Percentiles rank a stretch among this genome's conserved stretches.
These are phyloP conservation scores for Diplodus puntazzo DNA, from an alignment of 2,797 vertebrate species.

Conservation along the genomic window DNA sequence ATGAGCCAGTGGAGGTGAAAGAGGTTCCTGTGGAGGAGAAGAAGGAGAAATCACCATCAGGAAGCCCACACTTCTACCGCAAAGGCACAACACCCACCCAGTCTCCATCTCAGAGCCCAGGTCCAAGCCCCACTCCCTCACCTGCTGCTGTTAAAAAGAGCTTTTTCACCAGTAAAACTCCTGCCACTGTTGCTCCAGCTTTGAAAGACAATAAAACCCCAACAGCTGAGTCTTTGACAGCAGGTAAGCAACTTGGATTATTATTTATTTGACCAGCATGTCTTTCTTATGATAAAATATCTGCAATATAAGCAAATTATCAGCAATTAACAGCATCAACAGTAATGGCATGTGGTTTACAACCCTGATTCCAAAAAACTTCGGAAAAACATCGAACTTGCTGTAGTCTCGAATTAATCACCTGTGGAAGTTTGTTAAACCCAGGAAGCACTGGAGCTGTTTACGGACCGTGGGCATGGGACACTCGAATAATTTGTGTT, in stretches of 20 bases:
- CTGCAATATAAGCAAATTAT: no score
- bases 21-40: constrained; percentile 92
- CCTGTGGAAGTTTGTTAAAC: no score
- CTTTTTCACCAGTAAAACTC: constrained; percentile 38
- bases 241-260: constrained; percentile 58
- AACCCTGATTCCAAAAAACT: no score
- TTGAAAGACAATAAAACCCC: constrained; percentile 82
- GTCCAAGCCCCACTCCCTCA: constrained; percentile 84
- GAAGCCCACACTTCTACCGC: constrained; percentile 97
- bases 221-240: constrained; percentile 76
- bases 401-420: no score
- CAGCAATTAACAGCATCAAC: not conserved
- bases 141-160: constrained; percentile 84
- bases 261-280: not conserved
- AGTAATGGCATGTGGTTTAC: not conserved
- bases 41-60: constrained; percentile 90
- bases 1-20: constrained; percentile 90
- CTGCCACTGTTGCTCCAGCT: constrained; percentile 28
- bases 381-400: no score
- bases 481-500: no score
- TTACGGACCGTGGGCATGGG: no score
- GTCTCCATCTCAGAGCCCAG: constrained; percentile 89
- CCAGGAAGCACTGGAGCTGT: no score
- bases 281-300: no score
- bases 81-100: constrained; percentile 94